Base-by-base conservation (phyloP, 2,888 invertebrate species). In the Brachypalpus laphriformis region DNA sequence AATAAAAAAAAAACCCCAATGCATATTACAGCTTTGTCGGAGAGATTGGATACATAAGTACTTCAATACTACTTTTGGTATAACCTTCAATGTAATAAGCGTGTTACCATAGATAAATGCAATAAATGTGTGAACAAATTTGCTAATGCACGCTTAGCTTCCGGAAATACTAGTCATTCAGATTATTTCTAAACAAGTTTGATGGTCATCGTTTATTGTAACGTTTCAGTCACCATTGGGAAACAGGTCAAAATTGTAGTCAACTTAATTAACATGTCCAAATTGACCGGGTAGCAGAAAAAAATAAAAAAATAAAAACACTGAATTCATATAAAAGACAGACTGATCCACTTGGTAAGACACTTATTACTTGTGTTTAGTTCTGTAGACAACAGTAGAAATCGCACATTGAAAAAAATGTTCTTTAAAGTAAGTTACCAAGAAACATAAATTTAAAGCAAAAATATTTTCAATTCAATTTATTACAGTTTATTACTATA, bases 301-400 rank as follows among this genome's bases (percentile, higher is more conserved):
- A n/a, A n/a, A n/a, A n/a, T n/a, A n/a, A n/a, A n/a, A n/a, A n/a
- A n/a, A 25, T n/a, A 57, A 22, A 57, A 22, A 22, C 6, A 1
- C n/a, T 11, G 3, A 8, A 22, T 14, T 40, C 57, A 20, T 57
- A 57, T 57, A 57, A 57, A 57, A 57, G 37, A 22, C 57, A 11
- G 3, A 3, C 18, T 14, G 22, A 22, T 14, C 3, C 2, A 20
- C 9, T 14, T 57, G 11, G 40, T 11, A 37, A 57, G 18, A 22
- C 57, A 57, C 5, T 57, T 9, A 40, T 7, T 37, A 14, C 7
- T 4, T 8, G 20, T 14, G 8, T 8, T 14, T 57, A 22, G 37
- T 22, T 37, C 37, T 14, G 18, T 22, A 7, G 4, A 57, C 22
- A 22, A 40, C 37, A 7, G 9, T 11, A 47, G 20, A 16, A 18